phyloP scores from a whole-genome alignment of 2,113 vertebrate species.

The Corythaeola cristata region DNA sequence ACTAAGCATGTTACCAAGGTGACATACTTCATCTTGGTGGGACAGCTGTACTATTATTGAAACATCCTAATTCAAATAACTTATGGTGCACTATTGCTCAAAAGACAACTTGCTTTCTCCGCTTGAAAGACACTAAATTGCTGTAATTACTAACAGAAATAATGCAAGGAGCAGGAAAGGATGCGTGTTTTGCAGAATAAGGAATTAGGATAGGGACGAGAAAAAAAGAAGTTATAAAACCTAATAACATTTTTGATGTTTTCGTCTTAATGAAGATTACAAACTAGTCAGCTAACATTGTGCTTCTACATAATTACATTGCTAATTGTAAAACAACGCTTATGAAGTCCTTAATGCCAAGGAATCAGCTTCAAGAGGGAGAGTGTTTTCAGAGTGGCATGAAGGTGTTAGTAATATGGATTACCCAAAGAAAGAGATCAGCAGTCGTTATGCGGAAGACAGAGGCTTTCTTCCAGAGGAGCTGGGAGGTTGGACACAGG shows the following conservation, averaged over 20 bases:
- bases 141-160: not conserved
- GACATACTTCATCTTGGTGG: conserved; percentile 35
- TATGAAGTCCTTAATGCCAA: not conserved
- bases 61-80: not conserved
- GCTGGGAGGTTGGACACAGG: not conserved
- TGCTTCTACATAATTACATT: not conserved
- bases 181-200: not conserved
- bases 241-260: not conserved
- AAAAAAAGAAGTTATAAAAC: not conserved
- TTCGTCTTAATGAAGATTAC: not conserved
- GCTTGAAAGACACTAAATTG: not conserved
- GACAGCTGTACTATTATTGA: conserved; percentile 22
- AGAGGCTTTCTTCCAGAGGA: not conserved
- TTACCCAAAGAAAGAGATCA: not conserved
- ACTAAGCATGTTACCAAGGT: conserved; percentile 36
- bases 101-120: not conserved
- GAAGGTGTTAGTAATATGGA: not conserved
- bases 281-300: not conserved
- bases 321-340: not conserved
- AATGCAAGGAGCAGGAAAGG: not conserved
- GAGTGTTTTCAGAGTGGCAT: not conserved
- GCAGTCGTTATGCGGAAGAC: not conserved
- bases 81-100: not conserved
- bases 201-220: not conserved
- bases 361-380: conserved; percentile 15